Percentiles rank a stretch among this genome's conserved stretches.
phyloP scores from a whole-genome alignment of 2,888 invertebrate species.

The Slavum lentiscoides region DNA sequence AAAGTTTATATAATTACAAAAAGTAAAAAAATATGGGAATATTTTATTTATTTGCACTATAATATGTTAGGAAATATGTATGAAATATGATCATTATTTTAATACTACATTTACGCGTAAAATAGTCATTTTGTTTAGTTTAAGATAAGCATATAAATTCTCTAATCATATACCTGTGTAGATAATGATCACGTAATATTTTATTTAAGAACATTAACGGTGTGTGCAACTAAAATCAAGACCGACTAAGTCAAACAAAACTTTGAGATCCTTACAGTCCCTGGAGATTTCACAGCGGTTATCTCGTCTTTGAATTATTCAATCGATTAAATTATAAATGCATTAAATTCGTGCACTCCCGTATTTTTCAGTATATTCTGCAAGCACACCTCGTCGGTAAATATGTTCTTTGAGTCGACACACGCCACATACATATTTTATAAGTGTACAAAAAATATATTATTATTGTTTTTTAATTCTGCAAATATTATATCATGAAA shows the following conservation, averaged over 20 bases:
- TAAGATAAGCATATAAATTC: no score
- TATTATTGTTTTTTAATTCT: no score
- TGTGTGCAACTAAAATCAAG: neutral
- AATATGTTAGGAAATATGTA: no score
- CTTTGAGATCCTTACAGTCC: slow-evolving; percentile 9
- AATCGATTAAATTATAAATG: slow-evolving; percentile 18
- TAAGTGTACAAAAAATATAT: no score
- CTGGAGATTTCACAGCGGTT: neutral
- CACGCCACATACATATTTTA: neutral
- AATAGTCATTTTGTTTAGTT: no score
- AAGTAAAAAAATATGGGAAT: no score
- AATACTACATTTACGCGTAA: no score
- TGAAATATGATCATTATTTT: no score
- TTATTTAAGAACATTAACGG: neutral
- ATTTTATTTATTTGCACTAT: no score
- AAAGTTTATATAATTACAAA: no score
- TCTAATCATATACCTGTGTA: no score
- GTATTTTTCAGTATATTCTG: neutral
- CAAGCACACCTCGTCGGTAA: neutral
- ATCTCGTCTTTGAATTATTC: slow-evolving; percentile 24
- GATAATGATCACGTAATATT: neutral
- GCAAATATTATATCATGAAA: no score
- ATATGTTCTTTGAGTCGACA: neutral
- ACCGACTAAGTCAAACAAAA: slow-evolving; percentile 4
- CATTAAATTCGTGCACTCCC: neutral